Evolutionary conservation across 2,888 invertebrate species (phyloP), one percentile per base, ranked within the genome.

Genomic region (Scaeva pyrastri): DNA sequence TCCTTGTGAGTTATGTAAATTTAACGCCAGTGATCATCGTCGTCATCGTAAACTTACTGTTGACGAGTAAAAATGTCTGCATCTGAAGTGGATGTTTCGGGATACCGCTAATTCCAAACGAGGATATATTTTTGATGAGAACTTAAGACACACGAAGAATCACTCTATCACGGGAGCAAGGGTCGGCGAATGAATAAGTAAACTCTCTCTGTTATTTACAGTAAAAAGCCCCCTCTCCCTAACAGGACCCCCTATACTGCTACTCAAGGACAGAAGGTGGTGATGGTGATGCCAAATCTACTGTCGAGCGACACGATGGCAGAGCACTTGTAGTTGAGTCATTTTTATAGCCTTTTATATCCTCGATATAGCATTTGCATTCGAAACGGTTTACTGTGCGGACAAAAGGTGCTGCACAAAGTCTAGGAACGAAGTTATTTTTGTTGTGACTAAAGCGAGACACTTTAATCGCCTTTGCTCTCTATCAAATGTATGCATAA

Each of bases 71-170:
- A 62, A 77, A 48, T 48, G 60, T 31, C 16, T 62, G 72, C 23
- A 70, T 70, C 70, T 56, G 52, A 43, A 77, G 77, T 41, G 62
- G 41, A 78, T 11, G 31, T 56, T 31, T 12, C 7, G 16, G 39
- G 14, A 60, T 64, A 64, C 56, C 12, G 19, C 14, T 73, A 56
- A 78, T 72, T 56, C 21, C 19, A 48, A 48, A 39, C 36, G 39
- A 50, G 45, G n/a, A 64, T 55, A 21, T 58, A n/a, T 19, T 62
- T 52, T 52, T 77, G 48, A 66, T 79, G 41, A 66, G 66, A 66
- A 68, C 75, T 75, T 68, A 75, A 45, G 75, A 74, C 62, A 74
- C 62, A 80, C 45, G 52, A 70, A 45, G 14, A 36, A 79, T 79
- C 31, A 23, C 74, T 74, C 52, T 19, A 23, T 52, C 66, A 73